These are phyloP conservation scores for Microcebus tavaratra DNA, from an alignment of 2,113 vertebrate genomes.

Conservation along the genomic window DNA sequence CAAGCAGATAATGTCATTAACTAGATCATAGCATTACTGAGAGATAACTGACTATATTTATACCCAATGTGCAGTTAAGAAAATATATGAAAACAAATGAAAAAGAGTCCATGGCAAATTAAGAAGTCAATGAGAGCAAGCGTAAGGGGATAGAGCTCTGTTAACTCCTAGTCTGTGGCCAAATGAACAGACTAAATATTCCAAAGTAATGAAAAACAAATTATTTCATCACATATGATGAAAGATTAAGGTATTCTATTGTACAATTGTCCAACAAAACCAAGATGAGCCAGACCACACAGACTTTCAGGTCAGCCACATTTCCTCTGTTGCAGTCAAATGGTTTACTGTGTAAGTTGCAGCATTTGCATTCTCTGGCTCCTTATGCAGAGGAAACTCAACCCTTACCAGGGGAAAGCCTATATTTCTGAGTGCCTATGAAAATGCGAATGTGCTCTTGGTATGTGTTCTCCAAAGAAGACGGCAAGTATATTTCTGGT, in stretches of 20 bases:
- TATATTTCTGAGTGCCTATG: background rate
- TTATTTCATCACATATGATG: background rate
- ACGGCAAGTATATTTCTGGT: background rate
- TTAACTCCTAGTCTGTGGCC: background rate
- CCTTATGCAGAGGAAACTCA: background rate
- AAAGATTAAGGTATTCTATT: background rate
- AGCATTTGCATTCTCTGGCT: background rate
- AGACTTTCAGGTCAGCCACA: background rate
- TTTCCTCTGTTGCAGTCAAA: background rate
- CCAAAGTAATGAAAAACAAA: background rate
- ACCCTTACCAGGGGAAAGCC: background rate
- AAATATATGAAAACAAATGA: constrained; percentile 35
- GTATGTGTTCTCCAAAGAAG: background rate
- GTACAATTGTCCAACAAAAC: background rate
- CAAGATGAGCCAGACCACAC: background rate
- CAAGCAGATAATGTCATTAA: background rate
- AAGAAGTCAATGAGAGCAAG: background rate
- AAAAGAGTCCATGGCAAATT: background rate
- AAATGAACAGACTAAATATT: background rate
- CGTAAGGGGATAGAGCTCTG: background rate
- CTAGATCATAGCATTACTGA: constrained; percentile 33
- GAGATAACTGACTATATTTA: constrained; percentile 29
- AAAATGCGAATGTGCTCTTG: background rate
- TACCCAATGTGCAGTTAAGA: background rate
- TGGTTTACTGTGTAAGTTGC: background rate